Percentiles rank a stretch among this genome's conserved stretches.
Evolutionary conservation across 2,113 vertebrate species (phyloP).

Genomic region (Corythoichthys haematopterus): DNA sequence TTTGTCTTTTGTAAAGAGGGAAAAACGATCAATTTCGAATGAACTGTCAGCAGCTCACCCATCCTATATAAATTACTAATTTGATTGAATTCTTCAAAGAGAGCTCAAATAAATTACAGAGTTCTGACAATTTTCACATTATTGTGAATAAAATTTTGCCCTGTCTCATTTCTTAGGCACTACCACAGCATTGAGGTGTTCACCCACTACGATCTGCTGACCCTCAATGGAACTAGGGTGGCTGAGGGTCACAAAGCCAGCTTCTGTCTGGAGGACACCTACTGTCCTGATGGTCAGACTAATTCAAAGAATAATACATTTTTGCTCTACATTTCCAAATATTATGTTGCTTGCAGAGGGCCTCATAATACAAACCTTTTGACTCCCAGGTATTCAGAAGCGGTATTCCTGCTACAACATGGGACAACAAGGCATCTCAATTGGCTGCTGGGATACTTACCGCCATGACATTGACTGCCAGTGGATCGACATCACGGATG

Average conservation of each 20-base stretch:
- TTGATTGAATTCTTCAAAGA: background rate
- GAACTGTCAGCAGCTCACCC: background rate
- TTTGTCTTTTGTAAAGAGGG: background rate
- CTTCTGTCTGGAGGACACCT: conserved; percentile 96
- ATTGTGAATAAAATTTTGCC: background rate
- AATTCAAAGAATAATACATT: conserved; percentile 16
- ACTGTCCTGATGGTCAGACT: conserved; percentile 80
- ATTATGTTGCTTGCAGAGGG: background rate
- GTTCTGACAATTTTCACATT: background rate
- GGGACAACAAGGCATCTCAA: conserved; percentile 91
- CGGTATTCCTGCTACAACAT: conserved; percentile 93
- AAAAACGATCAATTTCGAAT: background rate
- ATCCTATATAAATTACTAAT: background rate
- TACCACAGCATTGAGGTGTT: conserved; percentile 99
- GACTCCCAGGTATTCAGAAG: conserved; percentile 76
- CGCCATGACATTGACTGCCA: conserved; percentile 98
- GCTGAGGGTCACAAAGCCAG: conserved; percentile 98
- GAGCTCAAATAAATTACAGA: background rate
- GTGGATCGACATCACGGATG: conserved; percentile 93
- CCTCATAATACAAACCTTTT: background rate
- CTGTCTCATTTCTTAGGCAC: conserved; percentile 73
- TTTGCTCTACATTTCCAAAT: conserved; percentile 18
- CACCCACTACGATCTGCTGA: conserved; percentile 94
- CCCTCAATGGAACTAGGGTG: conserved; percentile 88
- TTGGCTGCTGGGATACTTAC: conserved; percentile 97